A percentile compares a stretch with the other conserved stretches of the same genome.
Evolutionary conservation across 2,888 invertebrate genomes (phyloP).

Genomic region (Andrena dorsata): DNA sequence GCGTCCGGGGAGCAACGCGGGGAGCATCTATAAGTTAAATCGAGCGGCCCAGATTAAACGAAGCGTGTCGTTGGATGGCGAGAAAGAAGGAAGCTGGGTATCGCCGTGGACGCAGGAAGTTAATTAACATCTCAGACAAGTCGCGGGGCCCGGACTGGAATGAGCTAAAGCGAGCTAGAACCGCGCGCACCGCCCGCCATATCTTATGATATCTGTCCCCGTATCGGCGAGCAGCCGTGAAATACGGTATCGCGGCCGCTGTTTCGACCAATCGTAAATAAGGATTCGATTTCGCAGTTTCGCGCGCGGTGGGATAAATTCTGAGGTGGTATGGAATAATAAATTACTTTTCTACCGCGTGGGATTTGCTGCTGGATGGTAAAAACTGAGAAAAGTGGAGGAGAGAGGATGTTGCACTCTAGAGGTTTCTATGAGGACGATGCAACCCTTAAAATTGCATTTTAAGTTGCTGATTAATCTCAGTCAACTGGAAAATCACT

Average conservation of each 20-base stretch:
- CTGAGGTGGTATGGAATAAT: constrained; percentile 7
- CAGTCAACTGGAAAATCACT: too few relatives aligned
- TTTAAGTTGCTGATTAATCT: too few relatives aligned
- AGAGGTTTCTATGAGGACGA: too few relatives aligned
- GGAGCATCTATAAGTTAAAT: constrained; percentile 13
- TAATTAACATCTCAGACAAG: constrained; percentile 76
- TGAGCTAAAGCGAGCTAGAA: constrained; percentile 49
- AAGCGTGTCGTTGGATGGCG: constrained; percentile 69
- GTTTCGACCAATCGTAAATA: constrained; percentile 49
- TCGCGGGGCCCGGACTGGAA: constrained; percentile 45
- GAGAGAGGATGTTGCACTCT: not conserved
- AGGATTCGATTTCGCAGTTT: constrained; percentile 44
- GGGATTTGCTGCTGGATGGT: not conserved
- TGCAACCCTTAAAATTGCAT: too few relatives aligned
- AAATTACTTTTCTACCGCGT: constrained; percentile 14
- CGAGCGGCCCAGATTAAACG: constrained; percentile 57
- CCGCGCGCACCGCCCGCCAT: constrained; percentile 38
- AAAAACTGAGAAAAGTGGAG: not conserved
- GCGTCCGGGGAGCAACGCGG: not conserved
- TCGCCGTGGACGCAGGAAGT: constrained; percentile 58
- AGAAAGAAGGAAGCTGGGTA: constrained; percentile 68
- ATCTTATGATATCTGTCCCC: constrained; percentile 60
- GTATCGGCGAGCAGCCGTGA: constrained; percentile 45
- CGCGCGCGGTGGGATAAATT: constrained; percentile 15
- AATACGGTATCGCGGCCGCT: constrained; percentile 41